Base-by-base conservation (phyloP, 1,140 invertebrate species). In the Aphelenchoides fujianensis region DNA sequence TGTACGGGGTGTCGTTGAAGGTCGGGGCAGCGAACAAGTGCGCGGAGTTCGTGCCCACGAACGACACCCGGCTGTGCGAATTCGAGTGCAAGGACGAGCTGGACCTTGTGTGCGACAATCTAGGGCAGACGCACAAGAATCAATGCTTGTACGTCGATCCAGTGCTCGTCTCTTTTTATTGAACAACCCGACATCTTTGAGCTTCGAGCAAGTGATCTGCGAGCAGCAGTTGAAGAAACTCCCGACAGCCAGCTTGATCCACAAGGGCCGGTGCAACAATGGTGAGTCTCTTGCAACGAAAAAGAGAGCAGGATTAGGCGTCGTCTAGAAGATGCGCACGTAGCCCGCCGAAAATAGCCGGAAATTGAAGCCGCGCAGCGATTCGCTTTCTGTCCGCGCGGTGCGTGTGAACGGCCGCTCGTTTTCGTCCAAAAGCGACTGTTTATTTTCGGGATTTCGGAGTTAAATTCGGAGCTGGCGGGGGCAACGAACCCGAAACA, bases 41-140 rank as follows among this genome's bases (percentile, higher is more conserved):
- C 34, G 0, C 12, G 16, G 63, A 32, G 3, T 12, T 12, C 19
- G 12, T 12, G 16, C n/a, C 31, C 12, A 66, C 27, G 16, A 30
- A 32, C 12, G 31, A 34, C 16, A 30, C 63, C 19, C 31, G 16
- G 2, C 32, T 3, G 5, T 75, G 74, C 55, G 72, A 75, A 27
- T 76, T 69, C 36, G 74, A 73, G 57, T 79, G 79, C 48, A 41
- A 74, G 9, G 37, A 78, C 48, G 72, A 75, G 68, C 64, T 34
- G 36, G 74, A 80, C 52, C 71, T 69, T n/a, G 23, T 84, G 62
- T 79, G 79, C 74, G 74, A 76, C 48, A 67, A 37, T 62, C 34
- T 62, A 12, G 77, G 61, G 16, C 36, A 41, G 32, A 76, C 74
- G 0, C 74, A 76, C 48, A 59, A 74, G 41, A 76, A 76, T 52